Evolutionary conservation across 2,113 vertebrate genomes (phyloP).

Genomic region (Pterocles burchelli): DNA sequence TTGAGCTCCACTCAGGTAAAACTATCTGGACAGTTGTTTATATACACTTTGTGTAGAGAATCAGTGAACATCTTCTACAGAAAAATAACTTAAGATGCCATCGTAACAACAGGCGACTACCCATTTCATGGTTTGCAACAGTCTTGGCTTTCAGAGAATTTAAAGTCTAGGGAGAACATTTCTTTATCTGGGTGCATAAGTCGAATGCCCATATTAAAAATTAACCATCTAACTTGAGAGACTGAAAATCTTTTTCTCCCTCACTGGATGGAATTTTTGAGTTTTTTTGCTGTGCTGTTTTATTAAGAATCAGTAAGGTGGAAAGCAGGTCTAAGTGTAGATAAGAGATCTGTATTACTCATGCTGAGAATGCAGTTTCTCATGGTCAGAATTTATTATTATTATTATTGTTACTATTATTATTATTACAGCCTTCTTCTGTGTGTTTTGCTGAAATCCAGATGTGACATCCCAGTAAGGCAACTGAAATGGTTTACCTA

Average conservation of each 20-base stretch:
- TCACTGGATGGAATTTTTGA: neutral
- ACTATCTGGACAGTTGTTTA: fast-evolving
- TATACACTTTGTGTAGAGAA: neutral
- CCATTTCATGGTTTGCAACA: neutral
- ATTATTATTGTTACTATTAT: too few relatives aligned
- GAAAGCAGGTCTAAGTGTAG: neutral
- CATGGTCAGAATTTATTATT: neutral
- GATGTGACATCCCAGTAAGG: fast-evolving
- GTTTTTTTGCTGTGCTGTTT: neutral
- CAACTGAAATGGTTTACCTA: neutral
- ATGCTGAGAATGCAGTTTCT: neutral
- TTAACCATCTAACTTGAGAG: neutral
- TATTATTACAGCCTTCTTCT: neutral
- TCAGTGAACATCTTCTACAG: neutral
- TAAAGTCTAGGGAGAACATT: neutral
- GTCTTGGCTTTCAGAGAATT: neutral
- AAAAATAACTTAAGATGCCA: neutral
- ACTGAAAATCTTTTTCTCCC: neutral
- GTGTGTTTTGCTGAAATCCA: neutral
- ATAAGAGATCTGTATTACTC: neutral
- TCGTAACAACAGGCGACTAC: neutral
- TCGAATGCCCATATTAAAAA: neutral
- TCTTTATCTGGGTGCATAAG: neutral
- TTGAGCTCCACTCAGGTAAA: neutral
- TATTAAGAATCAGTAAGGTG: neutral